Conservation (phyloP, 2,888 invertebrate species). For the Willowsia nigromaculata region DNA sequence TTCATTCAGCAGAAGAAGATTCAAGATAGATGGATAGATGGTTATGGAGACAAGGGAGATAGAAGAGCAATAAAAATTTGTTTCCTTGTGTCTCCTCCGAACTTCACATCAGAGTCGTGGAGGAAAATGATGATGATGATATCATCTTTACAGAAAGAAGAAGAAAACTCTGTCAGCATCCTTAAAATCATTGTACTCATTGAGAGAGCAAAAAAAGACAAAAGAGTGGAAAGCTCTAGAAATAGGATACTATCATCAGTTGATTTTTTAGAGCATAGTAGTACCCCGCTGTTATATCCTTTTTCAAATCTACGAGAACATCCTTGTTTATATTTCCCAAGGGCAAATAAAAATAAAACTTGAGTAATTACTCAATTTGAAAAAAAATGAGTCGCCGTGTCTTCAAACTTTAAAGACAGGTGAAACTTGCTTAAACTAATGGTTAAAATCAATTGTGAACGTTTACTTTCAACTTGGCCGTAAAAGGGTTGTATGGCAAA, state of each 20-base stretch:
- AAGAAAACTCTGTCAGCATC: slow-evolving; percentile 16
- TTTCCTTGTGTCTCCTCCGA: slow-evolving; percentile 42
- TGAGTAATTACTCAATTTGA: too few species aligned
- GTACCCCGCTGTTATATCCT: too few species aligned
- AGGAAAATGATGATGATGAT: neutral
- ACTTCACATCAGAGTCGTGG: slow-evolving; percentile 2
- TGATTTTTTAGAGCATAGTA: too few species aligned
- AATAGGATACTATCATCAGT: slow-evolving; percentile 18
- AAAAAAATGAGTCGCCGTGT: too few species aligned
- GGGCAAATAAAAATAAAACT: too few species aligned
- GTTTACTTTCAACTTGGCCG: neutral
- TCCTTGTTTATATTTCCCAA: too few species aligned
- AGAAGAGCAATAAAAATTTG: slow-evolving; percentile 37
- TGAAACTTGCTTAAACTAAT: too few species aligned
- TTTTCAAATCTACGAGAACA: too few species aligned
- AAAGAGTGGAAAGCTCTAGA: neutral
- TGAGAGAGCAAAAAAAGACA: neutral
- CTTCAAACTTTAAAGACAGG: too few species aligned
- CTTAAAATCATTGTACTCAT: neutral
- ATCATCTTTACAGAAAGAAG: neutral
- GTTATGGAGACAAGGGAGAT: neutral
- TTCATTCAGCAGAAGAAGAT: neutral
- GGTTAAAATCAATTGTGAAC: too few species aligned
- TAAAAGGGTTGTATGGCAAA: neutral
- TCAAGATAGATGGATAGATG: neutral